Evolutionary conservation across 2,888 invertebrate species (phyloP), one percentile per base, ranked within the genome.

Genomic region (Cancer borealis): DNA sequence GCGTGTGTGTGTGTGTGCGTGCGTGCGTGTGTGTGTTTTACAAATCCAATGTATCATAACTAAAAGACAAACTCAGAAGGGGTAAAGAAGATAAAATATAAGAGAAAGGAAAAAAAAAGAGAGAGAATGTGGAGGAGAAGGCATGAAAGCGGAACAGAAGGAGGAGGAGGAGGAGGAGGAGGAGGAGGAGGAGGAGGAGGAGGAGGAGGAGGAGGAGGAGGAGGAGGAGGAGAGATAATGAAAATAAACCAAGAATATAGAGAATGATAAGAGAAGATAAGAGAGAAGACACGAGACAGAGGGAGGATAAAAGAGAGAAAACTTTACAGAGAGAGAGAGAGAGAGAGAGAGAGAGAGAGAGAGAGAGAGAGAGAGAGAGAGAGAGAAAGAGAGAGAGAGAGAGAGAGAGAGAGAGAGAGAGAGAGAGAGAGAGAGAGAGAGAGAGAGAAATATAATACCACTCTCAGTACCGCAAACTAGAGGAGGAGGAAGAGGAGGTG

Each of bases 301-400:
- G 14, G 14, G 54, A 14, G 54, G 3, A 54, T 39, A 54, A 54
- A 14, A 54, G 54, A 54, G 54, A 14, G 26, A 21, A 6, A 3
- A 6, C 5, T 26, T 26, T n/a, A 73, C 21, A 26, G 26, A n/a
- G 0, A 45, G 45, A 3, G 45, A 14, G 88, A 21, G 39, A n/a
- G 39, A 6, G 88, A 47, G 39, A 45, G 39, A 45, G 39, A n/a
- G 39, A 5, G n/a, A n/a, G 39, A n/a, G 39, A 39, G 88, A 47
- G 46, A 17, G n/a, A 88, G 88, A 88, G 45, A 88, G 45, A 88
- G 88, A 47, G 88, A 47, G 88, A 88, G 88, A 46, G 88, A 88
- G 46, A 46, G 88, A 88, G 88, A 88, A 45, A 47, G 47, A 88
- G 47, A 45, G 87, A 45, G 87, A 87, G 87, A 87, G 45, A 45